Evolutionary conservation across 2,888 invertebrate genomes (phyloP).

Genomic region (Pediacus dermestoides): DNA sequence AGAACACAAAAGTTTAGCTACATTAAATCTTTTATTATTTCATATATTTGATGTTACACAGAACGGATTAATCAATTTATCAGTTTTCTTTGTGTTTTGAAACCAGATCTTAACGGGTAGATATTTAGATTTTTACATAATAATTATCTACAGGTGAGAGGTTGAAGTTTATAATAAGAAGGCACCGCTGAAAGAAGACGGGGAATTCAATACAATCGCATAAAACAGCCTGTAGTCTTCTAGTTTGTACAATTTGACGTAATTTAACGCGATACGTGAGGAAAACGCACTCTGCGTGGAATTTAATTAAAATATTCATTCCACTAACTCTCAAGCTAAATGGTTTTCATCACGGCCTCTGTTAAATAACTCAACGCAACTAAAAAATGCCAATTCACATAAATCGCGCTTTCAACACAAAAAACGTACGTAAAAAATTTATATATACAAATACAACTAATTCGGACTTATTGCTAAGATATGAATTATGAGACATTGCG

Average conservation of each 20-base stretch:
- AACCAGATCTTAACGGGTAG: slow-evolving; percentile 25
- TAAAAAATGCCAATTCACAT: too few relatives aligned
- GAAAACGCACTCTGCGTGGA: too few relatives aligned
- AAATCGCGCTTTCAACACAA: too few relatives aligned
- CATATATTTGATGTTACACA: slow-evolving; percentile 41
- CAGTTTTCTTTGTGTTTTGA: slow-evolving; percentile 14
- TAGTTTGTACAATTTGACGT: slow-evolving; percentile 23
- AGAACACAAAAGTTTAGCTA: slow-evolving; percentile 26
- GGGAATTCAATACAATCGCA: slow-evolving; percentile 45
- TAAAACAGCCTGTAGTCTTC: slow-evolving; percentile 30
- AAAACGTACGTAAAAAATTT: too few relatives aligned
- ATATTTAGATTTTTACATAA: slow-evolving; percentile 13
- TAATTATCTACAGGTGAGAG: slow-evolving; percentile 45
- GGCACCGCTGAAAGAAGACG: slow-evolving; percentile 54
- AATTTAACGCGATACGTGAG: slow-evolving; percentile 6
- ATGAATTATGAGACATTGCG: too few relatives aligned
- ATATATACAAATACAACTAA: too few relatives aligned
- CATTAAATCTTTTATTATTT: slow-evolving; percentile 38
- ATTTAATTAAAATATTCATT: too few relatives aligned
- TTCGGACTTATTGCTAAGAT: too few relatives aligned
- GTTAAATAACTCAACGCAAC: too few relatives aligned
- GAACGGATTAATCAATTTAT: slow-evolving; percentile 30
- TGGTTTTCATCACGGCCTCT: too few relatives aligned
- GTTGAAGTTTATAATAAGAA: slow-evolving; percentile 49
- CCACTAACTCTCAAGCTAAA: too few relatives aligned